Evolutionary conservation across 2,888 invertebrate genomes (phyloP).

Genomic region (Plebejus anna): DNA sequence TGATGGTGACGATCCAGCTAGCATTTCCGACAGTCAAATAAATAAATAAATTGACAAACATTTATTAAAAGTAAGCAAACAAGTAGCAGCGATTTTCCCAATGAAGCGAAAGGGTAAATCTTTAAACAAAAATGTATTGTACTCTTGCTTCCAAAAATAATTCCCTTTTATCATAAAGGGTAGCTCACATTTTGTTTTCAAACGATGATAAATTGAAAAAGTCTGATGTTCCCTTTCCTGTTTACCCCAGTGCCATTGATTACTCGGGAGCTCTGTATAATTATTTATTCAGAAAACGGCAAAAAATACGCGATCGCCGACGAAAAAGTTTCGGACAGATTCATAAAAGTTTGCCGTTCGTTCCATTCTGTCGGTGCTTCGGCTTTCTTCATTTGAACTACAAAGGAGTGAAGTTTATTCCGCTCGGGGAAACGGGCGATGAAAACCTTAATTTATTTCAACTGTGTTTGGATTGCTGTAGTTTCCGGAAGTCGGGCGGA

Average conservation of each 20-base stretch:
- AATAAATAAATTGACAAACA: background rate
- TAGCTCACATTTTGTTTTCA: background rate
- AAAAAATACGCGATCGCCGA: conserved; percentile 10
- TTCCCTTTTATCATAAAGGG: background rate
- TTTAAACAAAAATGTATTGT: conserved; percentile 13
- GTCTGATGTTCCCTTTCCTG: background rate
- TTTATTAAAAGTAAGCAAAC: background rate
- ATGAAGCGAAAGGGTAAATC: background rate
- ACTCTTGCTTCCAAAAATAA: background rate
- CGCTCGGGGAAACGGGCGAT: conserved; percentile 12
- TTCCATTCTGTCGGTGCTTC: conserved; percentile 17
- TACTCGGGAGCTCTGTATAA: background rate
- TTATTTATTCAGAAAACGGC: conserved; percentile 11
- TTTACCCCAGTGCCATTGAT: conserved; percentile 12
- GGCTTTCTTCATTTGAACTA: conserved; percentile 23
- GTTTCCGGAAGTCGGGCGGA: conserved; percentile 1
- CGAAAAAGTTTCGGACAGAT: conserved; percentile 19
- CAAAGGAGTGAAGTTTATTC: conserved; percentile 28
- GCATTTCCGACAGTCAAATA: background rate
- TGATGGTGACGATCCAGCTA: background rate
- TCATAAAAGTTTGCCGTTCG: conserved; percentile 26
- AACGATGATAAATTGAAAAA: conserved; percentile 20
- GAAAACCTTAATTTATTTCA: conserved; percentile 20
- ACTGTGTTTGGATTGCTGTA: conserved; percentile 19
- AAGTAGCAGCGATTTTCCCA: background rate